A percentile compares a stretch with the other conserved stretches of the same genome.
Conservation (phyloP, 2,113 vertebrate genomes). For the Melanerpes formicivorus region DNA sequence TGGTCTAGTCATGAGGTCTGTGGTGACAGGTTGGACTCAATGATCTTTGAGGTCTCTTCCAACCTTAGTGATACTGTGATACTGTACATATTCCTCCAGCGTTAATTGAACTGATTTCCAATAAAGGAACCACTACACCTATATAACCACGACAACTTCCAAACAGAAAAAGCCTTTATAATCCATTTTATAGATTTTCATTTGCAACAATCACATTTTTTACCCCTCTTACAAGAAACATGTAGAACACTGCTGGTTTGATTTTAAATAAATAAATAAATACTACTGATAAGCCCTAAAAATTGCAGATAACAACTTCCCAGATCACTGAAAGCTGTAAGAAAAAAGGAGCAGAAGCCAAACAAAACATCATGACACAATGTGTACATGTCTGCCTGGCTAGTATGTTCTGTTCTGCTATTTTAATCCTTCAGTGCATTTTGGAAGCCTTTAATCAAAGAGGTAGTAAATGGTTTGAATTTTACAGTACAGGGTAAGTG, state of each 20-base stretch:
- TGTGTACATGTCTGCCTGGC: conserved; percentile 9
- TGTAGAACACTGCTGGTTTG: not conserved
- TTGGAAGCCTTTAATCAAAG: conserved; percentile 52
- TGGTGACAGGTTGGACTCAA: no score
- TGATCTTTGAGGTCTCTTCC: no score
- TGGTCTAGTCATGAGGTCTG: no score
- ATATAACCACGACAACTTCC: not conserved
- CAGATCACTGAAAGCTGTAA: not conserved
- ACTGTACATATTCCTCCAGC: not conserved
- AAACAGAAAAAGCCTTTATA: conserved; percentile 8
- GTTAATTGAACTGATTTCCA: conserved; percentile 15
- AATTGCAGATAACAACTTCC: conserved; percentile 13
- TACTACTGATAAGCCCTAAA: not conserved
- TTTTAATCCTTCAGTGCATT: conserved; percentile 34
- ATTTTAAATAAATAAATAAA: not conserved
- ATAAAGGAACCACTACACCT: not conserved
- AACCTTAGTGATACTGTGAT: no score
- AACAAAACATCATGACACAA: conserved; percentile 57
- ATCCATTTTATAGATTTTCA: not conserved
- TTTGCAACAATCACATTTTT: not conserved
- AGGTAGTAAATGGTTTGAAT: conserved; percentile 13
- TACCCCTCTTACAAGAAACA: conserved; percentile 9
- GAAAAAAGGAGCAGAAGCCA: conserved; percentile 31
- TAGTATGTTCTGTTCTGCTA: conserved; percentile 18
- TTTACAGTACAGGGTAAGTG: conserved; percentile 2